Conservation (phyloP, 2,797 vertebrate genomes). For the Rachycentron canadum region DNA sequence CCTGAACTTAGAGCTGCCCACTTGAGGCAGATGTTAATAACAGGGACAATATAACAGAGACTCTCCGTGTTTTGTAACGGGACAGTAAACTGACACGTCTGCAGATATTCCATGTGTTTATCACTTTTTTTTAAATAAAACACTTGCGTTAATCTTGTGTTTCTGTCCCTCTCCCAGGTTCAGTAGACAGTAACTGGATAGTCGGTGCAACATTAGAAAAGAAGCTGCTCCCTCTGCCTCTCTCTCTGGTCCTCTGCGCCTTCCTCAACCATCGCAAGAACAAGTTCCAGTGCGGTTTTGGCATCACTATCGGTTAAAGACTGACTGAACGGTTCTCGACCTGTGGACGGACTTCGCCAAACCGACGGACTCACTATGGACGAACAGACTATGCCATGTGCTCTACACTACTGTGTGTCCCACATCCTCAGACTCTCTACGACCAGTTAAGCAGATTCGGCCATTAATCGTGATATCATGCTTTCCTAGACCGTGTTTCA, state of each 20-base stretch:
- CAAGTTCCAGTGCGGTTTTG: slow-evolving; percentile 95
- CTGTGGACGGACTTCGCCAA: slow-evolving; percentile 5
- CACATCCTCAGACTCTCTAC: slow-evolving; percentile 25
- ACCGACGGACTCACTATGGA: slow-evolving; percentile 40
- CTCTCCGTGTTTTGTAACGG: too few species aligned
- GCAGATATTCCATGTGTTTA: background rate
- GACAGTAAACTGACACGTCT: background rate
- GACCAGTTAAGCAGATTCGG: slow-evolving; percentile 12
- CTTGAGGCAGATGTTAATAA: too few species aligned
- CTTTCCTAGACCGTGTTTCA: slow-evolving; percentile 29
- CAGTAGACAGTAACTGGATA: slow-evolving; percentile 93
- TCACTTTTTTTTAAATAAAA: background rate
- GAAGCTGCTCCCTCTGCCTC: slow-evolving; percentile 91
- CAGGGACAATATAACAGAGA: too few species aligned
- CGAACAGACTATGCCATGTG: slow-evolving; percentile 22
- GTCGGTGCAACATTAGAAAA: slow-evolving; percentile 93
- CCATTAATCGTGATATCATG: slow-evolving; percentile 1
- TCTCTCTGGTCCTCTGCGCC: slow-evolving; percentile 91
- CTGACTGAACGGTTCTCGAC: slow-evolving; percentile 11
- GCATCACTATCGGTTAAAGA: slow-evolving; percentile 91
- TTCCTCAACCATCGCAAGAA: slow-evolving; percentile 94
- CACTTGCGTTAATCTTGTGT: background rate
- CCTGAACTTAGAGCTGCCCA: too few species aligned
- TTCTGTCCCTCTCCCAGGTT: slow-evolving; percentile 78
- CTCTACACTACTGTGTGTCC: slow-evolving; percentile 10